Conservation (phyloP, 2,797 vertebrate species). For the Sebastes diaconus region DNA sequence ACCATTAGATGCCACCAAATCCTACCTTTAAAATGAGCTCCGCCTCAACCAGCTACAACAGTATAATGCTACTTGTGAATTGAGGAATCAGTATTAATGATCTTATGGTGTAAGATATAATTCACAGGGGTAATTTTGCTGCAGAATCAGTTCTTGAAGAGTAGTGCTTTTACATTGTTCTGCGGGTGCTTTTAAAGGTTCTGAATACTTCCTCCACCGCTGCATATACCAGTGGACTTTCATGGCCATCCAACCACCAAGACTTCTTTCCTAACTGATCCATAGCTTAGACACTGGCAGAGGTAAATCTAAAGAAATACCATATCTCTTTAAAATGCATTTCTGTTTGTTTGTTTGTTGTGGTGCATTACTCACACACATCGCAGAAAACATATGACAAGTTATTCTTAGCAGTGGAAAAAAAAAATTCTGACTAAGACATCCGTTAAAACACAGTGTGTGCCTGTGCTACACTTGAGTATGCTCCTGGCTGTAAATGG, state of each 20-base stretch:
- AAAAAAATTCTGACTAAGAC: neutral
- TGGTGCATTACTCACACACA: neutral
- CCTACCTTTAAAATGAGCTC: too few relatives aligned
- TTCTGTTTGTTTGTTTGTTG: neutral
- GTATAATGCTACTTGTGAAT: neutral
- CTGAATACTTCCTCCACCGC: neutral
- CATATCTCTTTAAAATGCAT: neutral
- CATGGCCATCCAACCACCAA: neutral
- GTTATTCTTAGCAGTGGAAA: constrained; percentile 10
- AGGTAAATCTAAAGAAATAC: neutral
- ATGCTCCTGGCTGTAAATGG: neutral
- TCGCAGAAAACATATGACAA: neutral
- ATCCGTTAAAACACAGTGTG: neutral
- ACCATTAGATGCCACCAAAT: too few relatives aligned
- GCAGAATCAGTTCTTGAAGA: neutral
- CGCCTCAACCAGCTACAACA: neutral
- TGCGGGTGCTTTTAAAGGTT: neutral
- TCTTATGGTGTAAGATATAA: neutral
- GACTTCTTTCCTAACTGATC: neutral
- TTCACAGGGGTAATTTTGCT: neutral
- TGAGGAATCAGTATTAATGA: neutral
- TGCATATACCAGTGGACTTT: neutral
- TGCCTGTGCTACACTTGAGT: neutral
- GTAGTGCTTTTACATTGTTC: neutral
- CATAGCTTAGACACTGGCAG: neutral